Conservation (phyloP, 2,113 vertebrate species). For the Centropus unirufus region DNA sequence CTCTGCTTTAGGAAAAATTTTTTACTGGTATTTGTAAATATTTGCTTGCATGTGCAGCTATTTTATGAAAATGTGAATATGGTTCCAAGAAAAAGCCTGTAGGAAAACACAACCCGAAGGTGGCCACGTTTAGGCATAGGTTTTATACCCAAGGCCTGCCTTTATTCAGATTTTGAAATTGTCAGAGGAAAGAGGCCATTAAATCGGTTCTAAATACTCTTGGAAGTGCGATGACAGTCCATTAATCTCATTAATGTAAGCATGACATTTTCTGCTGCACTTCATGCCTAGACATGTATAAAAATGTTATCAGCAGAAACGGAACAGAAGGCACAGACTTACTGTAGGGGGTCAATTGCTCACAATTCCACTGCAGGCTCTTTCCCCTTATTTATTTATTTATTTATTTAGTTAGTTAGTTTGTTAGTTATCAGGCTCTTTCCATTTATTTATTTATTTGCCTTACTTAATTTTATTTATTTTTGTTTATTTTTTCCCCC, state of each 20-base stretch:
- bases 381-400: neutral
- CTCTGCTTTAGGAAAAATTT: neutral
- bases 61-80: neutral
- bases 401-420: neutral
- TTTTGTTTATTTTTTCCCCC: no score
- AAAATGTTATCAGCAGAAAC: neutral
- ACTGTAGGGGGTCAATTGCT: neutral
- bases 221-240: constrained; percentile 48
- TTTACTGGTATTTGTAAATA: neutral
- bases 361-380: neutral
- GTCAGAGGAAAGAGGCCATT: neutral
- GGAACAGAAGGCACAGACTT: neutral
- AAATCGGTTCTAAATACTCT: constrained; percentile 40
- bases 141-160: neutral
- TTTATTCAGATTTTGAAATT: neutral
- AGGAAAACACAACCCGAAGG: neutral
- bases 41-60: neutral
- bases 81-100: neutral
- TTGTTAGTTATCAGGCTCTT: no score
- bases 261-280: constrained; percentile 27
- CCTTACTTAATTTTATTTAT: no score
- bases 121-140: neutral
- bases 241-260: constrained; percentile 44
- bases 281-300: constrained; percentile 6
- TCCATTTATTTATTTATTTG: no score